phyloP scores from a whole-genome alignment of 2,888 invertebrate genomes.

The Pristionchus maxplancki region DNA sequence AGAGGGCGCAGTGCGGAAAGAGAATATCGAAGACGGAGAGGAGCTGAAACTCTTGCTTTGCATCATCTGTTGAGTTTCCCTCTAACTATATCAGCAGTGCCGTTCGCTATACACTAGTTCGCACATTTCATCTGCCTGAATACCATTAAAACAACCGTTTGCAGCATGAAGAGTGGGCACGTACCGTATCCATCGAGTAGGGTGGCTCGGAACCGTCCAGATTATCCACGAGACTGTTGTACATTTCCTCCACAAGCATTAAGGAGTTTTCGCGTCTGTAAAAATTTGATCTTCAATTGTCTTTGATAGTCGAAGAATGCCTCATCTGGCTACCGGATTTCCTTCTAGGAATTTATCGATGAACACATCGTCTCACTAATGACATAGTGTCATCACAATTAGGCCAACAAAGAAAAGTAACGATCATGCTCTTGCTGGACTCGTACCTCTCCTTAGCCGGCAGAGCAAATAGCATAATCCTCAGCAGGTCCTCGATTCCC shows the following conservation, averaged over 20 bases:
- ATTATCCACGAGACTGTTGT: slow-evolving; percentile 32
- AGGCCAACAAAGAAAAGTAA: too few relatives aligned
- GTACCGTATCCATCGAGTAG: neutral
- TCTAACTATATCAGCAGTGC: neutral
- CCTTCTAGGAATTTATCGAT: too few relatives aligned
- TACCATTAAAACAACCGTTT: too few relatives aligned
- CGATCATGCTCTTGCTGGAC: too few relatives aligned
- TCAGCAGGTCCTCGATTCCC: neutral
- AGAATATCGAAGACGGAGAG: neutral
- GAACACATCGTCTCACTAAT: too few relatives aligned
- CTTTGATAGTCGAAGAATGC: too few relatives aligned
- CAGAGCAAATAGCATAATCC: neutral
- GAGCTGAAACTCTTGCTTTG: neutral
- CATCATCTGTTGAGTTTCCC: neutral
- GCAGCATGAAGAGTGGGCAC: too few relatives aligned
- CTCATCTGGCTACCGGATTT: too few relatives aligned
- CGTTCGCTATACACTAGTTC: too few relatives aligned
- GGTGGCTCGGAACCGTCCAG: neutral
- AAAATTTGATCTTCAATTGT: too few relatives aligned
- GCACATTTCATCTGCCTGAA: too few relatives aligned
- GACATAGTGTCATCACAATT: too few relatives aligned
- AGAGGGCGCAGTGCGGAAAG: slow-evolving; percentile 14
- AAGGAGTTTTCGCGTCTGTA: neutral
- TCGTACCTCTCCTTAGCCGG: neutral
- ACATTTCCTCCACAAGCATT: neutral